Evolutionary conservation across 1,140 invertebrate genomes (phyloP).

Genomic region (Meloidogyne hapla): DNA sequence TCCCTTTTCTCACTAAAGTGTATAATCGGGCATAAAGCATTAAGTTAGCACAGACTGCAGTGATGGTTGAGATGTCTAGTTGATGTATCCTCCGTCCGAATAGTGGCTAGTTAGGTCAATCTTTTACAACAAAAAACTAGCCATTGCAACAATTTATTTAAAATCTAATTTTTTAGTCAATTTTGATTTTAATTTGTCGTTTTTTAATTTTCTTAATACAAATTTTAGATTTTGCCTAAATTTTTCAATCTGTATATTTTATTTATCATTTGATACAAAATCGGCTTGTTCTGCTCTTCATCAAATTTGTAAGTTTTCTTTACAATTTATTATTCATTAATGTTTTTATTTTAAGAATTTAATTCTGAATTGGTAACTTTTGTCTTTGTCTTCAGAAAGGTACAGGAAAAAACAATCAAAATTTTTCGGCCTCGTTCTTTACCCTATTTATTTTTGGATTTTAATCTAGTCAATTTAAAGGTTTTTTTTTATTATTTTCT

Average conservation of each 20-base stretch:
- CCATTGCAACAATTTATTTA: background rate
- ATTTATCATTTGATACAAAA: background rate
- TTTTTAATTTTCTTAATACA: background rate
- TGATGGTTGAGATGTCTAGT: background rate
- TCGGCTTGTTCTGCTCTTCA: background rate
- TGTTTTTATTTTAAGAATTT: slow-evolving; percentile 3
- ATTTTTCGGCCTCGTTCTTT: background rate
- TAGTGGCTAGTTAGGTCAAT: background rate
- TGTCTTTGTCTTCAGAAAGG: background rate
- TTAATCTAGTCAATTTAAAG: slow-evolving; percentile 19
- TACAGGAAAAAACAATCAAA: background rate
- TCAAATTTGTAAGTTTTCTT: slow-evolving; percentile 4
- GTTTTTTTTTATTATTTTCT: slow-evolving; percentile 11
- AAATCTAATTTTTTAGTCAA: background rate
- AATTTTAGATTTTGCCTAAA: background rate
- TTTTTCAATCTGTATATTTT: background rate
- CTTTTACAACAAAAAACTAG: background rate
- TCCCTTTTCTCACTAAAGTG: background rate
- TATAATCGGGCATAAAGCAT: no score
- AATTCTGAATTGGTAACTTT: background rate
- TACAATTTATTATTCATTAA: background rate
- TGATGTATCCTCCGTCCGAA: background rate
- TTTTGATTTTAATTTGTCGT: background rate
- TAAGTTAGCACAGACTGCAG: background rate
- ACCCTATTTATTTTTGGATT: slow-evolving; percentile 14